Percentiles rank a stretch among this genome's conserved stretches.
These are phyloP conservation scores for Vombatus ursinus DNA, from an alignment of 2,113 vertebrate genomes.

Conservation along the genomic window DNA sequence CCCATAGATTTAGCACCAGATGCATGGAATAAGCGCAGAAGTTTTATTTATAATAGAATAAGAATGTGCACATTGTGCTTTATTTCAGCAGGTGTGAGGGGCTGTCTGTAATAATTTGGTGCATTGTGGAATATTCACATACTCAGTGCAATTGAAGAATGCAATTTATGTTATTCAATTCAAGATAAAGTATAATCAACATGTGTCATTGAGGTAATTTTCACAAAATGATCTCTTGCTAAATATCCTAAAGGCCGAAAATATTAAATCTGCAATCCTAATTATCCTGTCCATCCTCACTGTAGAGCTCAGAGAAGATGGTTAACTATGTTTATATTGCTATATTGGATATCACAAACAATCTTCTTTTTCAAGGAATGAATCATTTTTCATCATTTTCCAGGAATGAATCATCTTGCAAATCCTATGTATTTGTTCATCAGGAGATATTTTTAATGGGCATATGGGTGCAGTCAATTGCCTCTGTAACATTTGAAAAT, in stretches of 20 bases:
- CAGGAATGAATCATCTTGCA: constrained; percentile 64
- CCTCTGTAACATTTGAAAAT: constrained; percentile 66
- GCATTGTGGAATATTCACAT: constrained; percentile 42
- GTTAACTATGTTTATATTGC: constrained; percentile 64
- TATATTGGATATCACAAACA: constrained; percentile 63
- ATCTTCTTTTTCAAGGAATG: constrained; percentile 63
- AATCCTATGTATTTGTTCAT: constrained; percentile 62
- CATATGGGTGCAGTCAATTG: constrained; percentile 64
- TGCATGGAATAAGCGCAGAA: constrained; percentile 56
- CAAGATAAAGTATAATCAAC: constrained; percentile 72
- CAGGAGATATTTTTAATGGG: constrained; percentile 65
- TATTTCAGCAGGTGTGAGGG: constrained; percentile 73
- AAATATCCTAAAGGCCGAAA: constrained; percentile 66
- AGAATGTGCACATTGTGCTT: constrained; percentile 65
- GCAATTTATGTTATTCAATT: constrained; percentile 70
- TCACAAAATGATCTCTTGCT: constrained; percentile 65
- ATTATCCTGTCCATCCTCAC: constrained; percentile 59
- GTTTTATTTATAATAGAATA: constrained; percentile 70
- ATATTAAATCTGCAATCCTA: constrained; percentile 59
- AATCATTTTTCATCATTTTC: constrained; percentile 74
- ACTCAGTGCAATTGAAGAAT: constrained; percentile 62
- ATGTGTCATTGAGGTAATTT: constrained; percentile 68
- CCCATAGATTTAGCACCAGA: constrained; percentile 63
- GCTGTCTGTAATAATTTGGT: constrained; percentile 65
- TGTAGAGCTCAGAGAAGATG: constrained; percentile 60